Evolutionary conservation across 2,888 invertebrate species (phyloP), one percentile per base, ranked within the genome.

Genomic region (Platycheirus albimanus): DNA sequence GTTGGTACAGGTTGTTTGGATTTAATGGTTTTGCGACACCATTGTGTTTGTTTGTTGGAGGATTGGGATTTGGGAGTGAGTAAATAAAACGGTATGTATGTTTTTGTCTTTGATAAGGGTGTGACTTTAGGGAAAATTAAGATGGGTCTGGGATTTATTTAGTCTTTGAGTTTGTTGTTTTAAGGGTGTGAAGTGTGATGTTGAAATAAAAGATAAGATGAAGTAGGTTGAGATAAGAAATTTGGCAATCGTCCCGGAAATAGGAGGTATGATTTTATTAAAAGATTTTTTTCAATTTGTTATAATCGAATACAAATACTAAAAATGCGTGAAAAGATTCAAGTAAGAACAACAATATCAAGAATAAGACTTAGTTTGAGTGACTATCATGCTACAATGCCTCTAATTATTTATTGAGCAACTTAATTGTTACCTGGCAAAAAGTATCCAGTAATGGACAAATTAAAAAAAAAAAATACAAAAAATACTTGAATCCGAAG

Each of bases 21-120:
- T 67, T 74, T 52, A 67, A 69, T 79, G 74, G 61, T 24, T 74
- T 49, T 56, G 58, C 58, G 78, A 74, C 74, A 79, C 61, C 41
- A 64, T 38, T 19, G 49, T 49, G 49, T 28, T 38, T 19, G 49
- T 49, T 41, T 28, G 28, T 11, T 17, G 43, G 71, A 3, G 20
- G 24, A 28, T 61, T 61, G 45, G 20, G 24, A 64, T 11, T 47
- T 36, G 30, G 45, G 30, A 45, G 43, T 61, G 45, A 45, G 61
- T 4, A 61, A 61, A 61, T 61, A 61, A 30, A n/a, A 45, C 11
- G 24, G 6, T 24, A 6, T 45, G 61, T 61, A 17, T 61, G 61
- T 30, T 45, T 38, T 38, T 41, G 28, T 43, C 17, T 28, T 43
- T 43, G 43, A 45, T 45, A 61, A 30, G 61, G 61, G 61, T 45